Evolutionary conservation across 2,888 invertebrate genomes (phyloP).

Genomic region (Eledone cirrhosa): DNA sequence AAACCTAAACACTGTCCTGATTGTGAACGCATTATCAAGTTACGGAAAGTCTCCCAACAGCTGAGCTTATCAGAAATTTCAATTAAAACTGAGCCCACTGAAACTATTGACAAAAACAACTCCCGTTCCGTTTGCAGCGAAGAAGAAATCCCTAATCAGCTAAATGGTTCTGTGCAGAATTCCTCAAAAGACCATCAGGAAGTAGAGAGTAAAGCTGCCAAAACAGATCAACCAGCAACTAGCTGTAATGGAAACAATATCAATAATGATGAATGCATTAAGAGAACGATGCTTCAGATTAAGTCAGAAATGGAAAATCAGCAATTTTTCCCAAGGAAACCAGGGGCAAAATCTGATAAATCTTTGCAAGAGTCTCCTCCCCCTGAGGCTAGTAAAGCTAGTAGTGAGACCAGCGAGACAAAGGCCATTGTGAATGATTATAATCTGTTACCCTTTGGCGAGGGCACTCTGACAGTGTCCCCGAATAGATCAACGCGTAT

Average conservation of each 20-base stretch:
- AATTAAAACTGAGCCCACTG: too few species aligned
- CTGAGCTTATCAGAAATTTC: background rate
- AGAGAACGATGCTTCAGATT: conserved; percentile 11
- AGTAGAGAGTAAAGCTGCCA: too few species aligned
- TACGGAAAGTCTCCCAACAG: conserved; percentile 20
- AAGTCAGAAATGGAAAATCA: conserved; percentile 23
- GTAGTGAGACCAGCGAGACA: too few species aligned
- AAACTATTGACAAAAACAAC: background rate
- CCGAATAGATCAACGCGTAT: background rate
- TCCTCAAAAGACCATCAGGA: too few species aligned
- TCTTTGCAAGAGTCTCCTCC: background rate
- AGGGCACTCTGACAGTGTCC: background rate
- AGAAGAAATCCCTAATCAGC: background rate
- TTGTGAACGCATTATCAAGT: conserved; percentile 23
- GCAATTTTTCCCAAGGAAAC: background rate
- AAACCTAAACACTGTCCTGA: conserved; percentile 24
- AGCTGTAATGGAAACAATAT: background rate
- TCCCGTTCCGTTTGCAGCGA: background rate
- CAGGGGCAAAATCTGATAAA: background rate
- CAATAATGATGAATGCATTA: conserved; percentile 13
- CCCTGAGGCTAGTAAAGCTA: too few species aligned
- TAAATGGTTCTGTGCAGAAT: background rate
- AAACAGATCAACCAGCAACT: background rate
- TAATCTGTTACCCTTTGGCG: background rate
- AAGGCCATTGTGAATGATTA: background rate